Evolutionary conservation across 2,888 invertebrate species (phyloP).

Genomic region (Cephus rjabovi): DNA sequence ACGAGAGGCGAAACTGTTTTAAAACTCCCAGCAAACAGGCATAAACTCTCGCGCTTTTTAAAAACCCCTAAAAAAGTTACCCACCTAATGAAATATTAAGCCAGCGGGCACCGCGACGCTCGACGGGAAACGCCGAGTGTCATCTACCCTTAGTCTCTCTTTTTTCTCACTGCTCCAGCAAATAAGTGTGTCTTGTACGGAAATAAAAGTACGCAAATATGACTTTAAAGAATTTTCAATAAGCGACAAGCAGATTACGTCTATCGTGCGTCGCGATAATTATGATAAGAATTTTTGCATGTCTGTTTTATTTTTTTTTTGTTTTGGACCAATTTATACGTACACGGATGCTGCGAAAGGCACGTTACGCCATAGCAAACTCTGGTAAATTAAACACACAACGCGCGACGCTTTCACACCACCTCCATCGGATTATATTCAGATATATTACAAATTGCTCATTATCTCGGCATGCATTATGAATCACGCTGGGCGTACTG

Average conservation of each 20-base stretch:
- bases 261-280: neutral
- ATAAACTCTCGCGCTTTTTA: constrained; percentile 53
- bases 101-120: constrained; percentile 26
- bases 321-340: neutral
- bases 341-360: neutral
- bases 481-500: constrained; percentile 53
- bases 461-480: constrained; percentile 58
- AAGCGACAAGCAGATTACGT: neutral
- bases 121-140: neutral
- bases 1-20: constrained; percentile 39
- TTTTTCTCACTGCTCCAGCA: neutral
- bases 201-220: neutral
- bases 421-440: constrained; percentile 11
- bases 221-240: neutral
- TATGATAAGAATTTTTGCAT: too few species aligned
- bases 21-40: constrained; percentile 46
- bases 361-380: neutral
- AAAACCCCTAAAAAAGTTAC: constrained; percentile 53
- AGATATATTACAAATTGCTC: constrained; percentile 61
- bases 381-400: constrained; percentile 2
- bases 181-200: neutral
- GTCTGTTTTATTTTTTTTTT: neutral
- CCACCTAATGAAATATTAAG: constrained; percentile 51
- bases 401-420: neutral
- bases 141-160: neutral